phyloP scores from a whole-genome alignment of 2,797 vertebrate species.

The Brotogeris chrysoptera region DNA sequence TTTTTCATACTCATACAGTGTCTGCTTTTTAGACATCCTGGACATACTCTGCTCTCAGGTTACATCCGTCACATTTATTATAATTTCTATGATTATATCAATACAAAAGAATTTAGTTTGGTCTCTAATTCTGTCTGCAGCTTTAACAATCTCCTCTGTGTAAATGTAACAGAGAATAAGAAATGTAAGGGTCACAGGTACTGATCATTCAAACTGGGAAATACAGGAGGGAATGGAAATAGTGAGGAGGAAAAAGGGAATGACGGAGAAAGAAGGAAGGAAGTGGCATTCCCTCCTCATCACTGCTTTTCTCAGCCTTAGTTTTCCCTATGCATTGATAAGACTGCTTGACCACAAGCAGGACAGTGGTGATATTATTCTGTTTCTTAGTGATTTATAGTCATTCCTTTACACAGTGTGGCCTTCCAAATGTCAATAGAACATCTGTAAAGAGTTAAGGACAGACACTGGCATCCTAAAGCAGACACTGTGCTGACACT shows the following conservation, averaged over 20 bases:
- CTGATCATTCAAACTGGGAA: conserved; percentile 1
- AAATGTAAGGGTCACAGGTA: conserved; percentile 16
- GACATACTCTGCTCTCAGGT: conserved; percentile 29
- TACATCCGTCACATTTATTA: conserved; percentile 38
- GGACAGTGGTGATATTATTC: not conserved
- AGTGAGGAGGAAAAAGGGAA: not conserved
- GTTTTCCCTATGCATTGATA: not conserved
- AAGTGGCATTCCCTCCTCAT: not conserved
- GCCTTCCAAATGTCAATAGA: not conserved
- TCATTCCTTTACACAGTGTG: not conserved
- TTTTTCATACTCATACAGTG: conserved; percentile 73
- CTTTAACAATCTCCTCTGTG: not conserved
- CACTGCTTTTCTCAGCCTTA: not conserved
- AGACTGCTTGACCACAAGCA: not conserved
- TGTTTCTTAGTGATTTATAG: not conserved
- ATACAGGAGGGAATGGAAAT: not conserved
- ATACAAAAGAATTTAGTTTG: conserved; percentile 43
- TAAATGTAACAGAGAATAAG: conserved; percentile 15
- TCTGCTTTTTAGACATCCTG: conserved; percentile 69
- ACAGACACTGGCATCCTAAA: not conserved
- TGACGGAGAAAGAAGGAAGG: not conserved
- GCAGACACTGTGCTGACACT: not conserved
- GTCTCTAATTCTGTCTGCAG: conserved; percentile 29
- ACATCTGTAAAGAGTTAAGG: not conserved
- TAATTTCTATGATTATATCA: conserved; percentile 36